Base-by-base conservation (phyloP, 2,888 invertebrate species). In the Hypselothyrea guttata region DNA sequence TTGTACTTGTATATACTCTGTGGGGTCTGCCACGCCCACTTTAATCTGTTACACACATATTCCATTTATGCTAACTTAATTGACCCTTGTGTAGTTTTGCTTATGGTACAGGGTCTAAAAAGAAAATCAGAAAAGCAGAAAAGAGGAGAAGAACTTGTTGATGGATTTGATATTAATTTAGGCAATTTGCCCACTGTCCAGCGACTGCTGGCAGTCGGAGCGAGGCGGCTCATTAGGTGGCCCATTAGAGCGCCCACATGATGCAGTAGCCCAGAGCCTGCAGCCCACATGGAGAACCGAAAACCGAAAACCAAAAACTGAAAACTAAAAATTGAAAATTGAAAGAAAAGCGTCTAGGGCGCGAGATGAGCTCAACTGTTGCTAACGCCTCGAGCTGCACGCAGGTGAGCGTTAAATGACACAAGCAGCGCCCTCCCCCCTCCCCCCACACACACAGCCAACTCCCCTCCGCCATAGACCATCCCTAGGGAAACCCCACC, bases 121-220 rank as follows among this genome's bases (percentile, higher is more conserved):
- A n/a, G 22, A 22, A 22, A 5, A 22, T n/a, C n/a, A 22, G 22
- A 22, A 5, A 22, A 22, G 22, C 3, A 22, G 5, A 5, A 75
- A 75, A 62, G n/a, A 8, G 2, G 30, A 22, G 5, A 22, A 22
- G 22, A 22, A 22, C 22, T n/a, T 27, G 18, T 59, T 84, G 84
- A 78, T 78, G 75, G 59, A 84, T 78, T 65, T 76, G 67, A 65
- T 71, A 76, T 84, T 76, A 81, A 78, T 84, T 73, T 73, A 58
- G 44, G 44, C 68, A 66, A 78, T 77, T 77, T 83, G 61, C 67
- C 60, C 49, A 49, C 48, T 67, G 73, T 67, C 68, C 69, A 61
- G 35, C n/a, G 38, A 1, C 9, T n/a, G n/a, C n/a, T n/a, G 37
- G 35, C 22, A 33, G 22, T 34, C 34, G 34, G 45, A 28, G 18